Evolutionary conservation across 2,888 invertebrate species (phyloP), one percentile per base, ranked within the genome.

Genomic region (Limenitis camilla): DNA sequence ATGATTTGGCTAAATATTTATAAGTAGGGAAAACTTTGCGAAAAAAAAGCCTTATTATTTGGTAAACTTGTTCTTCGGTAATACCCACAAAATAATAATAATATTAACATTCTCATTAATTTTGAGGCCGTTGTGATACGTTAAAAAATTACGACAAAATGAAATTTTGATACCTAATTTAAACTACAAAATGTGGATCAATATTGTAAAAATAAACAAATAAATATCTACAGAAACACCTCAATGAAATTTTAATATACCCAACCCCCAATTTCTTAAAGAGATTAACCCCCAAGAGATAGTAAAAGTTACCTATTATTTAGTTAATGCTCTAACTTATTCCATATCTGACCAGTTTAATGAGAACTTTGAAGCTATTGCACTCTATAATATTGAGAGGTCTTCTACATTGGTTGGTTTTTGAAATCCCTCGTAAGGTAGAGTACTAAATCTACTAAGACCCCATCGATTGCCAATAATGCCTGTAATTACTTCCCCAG

Each of bases 381-480:
- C 36, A 38, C 49, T 31, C 30, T 11, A 35, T 33, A 7, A 41
- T 9, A 31, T 10, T 35, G 28, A 36, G 29, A 40, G 50, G 39
- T 55, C 46, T 35, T n/a, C 49, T 49, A 55, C 49, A 52, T 45
- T 61, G 62, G 62, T 48, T 62, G 58, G 50, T 54, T 61, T 61
- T 56, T 59, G 58, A 62, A 63, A 62, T 58, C 61, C 61, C 62
- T 50, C 53, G 54, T 56, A 63, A 72, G 69, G 68, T 62, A 55
- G 63, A 58, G 71, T 67, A 75, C 73, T 79, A 79, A 81, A 80
- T 82, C 80, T 76, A 71, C 63, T 66, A 63, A 68, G 69, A 64
- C 69, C 72, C 72, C 72, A 79, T 80, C 78, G 78, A 79, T 77
- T 78, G 81, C 75, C 80, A 80, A 81, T 83, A 83, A 82, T 78